Percentiles rank a stretch among this genome's conserved stretches.
Evolutionary conservation across 2,113 vertebrate species (phyloP).

Genomic region (Calyptomena viridis): DNA sequence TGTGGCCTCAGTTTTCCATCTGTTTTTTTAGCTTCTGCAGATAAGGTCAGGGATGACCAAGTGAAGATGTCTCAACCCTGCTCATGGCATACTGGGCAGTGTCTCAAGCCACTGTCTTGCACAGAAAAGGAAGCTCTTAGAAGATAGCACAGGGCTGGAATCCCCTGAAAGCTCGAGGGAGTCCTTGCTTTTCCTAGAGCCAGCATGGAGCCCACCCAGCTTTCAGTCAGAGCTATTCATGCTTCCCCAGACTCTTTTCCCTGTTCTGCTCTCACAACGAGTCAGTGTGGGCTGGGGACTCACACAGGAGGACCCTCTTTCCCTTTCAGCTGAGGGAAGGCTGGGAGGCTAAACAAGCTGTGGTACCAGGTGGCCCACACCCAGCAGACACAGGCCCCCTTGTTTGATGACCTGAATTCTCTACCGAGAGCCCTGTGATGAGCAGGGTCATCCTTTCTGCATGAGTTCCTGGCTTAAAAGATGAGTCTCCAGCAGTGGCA

Average conservation of each 20-base stretch:
- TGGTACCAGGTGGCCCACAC: background rate
- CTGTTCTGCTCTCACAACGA: background rate
- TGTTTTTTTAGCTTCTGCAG: background rate
- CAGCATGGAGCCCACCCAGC: background rate
- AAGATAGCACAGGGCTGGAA: background rate
- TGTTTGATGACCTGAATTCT: constrained; percentile 48
- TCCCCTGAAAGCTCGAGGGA: background rate
- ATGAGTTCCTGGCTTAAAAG: constrained; percentile 37
- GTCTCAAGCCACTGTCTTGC: background rate
- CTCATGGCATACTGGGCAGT: background rate
- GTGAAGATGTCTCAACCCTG: background rate
- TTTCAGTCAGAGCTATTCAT: background rate
- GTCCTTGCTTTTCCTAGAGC: background rate
- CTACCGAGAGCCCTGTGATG: background rate
- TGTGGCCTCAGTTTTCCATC: background rate
- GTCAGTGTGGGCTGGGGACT: background rate
- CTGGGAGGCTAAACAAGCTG: rapidly evolving
- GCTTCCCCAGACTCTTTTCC: background rate
- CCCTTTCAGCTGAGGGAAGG: rapidly evolving
- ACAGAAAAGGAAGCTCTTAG: background rate
- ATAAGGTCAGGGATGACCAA: background rate
- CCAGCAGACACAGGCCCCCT: constrained; percentile 40
- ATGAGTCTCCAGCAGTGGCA: background rate
- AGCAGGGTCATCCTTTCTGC: constrained; percentile 47
- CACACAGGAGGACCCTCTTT: background rate